These are phyloP conservation scores for Carapus acus DNA, from an alignment of 2,797 vertebrate species.

Conservation along the genomic window DNA sequence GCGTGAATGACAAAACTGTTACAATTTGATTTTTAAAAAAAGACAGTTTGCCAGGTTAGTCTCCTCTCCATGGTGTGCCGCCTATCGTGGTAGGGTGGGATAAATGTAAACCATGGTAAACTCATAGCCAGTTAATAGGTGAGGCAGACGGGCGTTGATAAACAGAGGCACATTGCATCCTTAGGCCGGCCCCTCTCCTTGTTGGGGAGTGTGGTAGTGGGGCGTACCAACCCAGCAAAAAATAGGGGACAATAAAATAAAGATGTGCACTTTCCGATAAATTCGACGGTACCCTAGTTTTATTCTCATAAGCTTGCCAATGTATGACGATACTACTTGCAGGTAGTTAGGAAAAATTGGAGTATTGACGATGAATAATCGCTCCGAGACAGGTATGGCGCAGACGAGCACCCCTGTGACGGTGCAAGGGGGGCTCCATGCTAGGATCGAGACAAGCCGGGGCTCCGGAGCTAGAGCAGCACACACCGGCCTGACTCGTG, in stretches of 20 bases:
- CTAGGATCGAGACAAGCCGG: not conserved
- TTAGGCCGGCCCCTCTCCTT: slow-evolving; percentile 13
- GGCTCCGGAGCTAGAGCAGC: not conserved
- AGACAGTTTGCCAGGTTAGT: too few relatives aligned
- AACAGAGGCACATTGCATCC: slow-evolving; percentile 56
- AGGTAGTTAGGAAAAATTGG: accelerated
- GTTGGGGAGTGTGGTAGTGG: slow-evolving; percentile 48
- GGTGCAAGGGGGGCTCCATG: accelerated
- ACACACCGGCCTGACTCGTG: slow-evolving; percentile 1
- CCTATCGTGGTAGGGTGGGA: too few relatives aligned
- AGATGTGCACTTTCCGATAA: too few relatives aligned
- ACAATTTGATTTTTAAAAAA: too few relatives aligned
- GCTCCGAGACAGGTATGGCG: accelerated
- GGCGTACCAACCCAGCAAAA: slow-evolving; percentile 33
- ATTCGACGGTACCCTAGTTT: too few relatives aligned
- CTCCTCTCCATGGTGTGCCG: too few relatives aligned
- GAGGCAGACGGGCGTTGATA: slow-evolving; percentile 34
- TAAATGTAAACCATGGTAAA: not conserved
- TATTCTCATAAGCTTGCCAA: too few relatives aligned
- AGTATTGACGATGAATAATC: accelerated
- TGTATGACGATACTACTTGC: too few relatives aligned
- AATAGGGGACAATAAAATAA: too few relatives aligned
- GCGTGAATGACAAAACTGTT: too few relatives aligned
- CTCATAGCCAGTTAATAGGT: not conserved
- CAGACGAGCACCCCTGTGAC: not conserved